Evolutionary conservation across 2,113 vertebrate genomes (phyloP).

Genomic region (Nettapus auritus): DNA sequence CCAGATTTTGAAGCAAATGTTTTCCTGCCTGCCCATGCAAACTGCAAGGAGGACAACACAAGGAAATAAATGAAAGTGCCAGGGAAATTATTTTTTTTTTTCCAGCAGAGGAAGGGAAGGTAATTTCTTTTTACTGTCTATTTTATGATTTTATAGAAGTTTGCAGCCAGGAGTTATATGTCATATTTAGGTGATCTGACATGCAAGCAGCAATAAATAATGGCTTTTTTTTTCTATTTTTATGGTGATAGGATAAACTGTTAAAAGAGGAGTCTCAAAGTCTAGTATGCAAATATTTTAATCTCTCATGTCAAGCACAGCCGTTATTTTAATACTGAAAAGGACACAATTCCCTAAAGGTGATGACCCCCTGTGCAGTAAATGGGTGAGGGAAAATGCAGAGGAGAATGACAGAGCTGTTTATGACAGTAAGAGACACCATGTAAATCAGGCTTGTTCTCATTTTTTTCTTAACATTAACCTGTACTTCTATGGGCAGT

Average conservation of each 20-base stretch:
- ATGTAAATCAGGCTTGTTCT: neutral
- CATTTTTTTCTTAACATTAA: conserved; percentile 4
- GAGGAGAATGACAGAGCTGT: neutral
- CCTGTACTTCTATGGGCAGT: neutral
- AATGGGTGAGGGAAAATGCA: neutral
- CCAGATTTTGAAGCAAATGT: neutral
- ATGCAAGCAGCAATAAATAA: neutral
- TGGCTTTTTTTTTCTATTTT: neutral
- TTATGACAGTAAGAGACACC: neutral
- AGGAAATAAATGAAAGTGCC: neutral
- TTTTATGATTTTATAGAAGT: neutral
- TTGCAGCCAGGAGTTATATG: neutral
- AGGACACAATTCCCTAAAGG: fast-evolving
- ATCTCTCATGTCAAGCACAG: neutral
- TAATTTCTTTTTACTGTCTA: neutral
- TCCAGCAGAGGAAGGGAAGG: fast-evolving
- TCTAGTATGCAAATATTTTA: neutral
- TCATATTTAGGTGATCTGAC: neutral
- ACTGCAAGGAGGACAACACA: neutral
- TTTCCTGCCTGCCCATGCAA: neutral
- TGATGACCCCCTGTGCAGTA: neutral
- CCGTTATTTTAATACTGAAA: neutral
- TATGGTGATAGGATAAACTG: neutral
- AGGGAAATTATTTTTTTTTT: neutral
- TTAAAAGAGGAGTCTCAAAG: neutral